These are phyloP conservation scores for Stichopus horrens DNA, from an alignment of 53 echinoderm and acorn worm species.

Conservation along the genomic window DNA sequence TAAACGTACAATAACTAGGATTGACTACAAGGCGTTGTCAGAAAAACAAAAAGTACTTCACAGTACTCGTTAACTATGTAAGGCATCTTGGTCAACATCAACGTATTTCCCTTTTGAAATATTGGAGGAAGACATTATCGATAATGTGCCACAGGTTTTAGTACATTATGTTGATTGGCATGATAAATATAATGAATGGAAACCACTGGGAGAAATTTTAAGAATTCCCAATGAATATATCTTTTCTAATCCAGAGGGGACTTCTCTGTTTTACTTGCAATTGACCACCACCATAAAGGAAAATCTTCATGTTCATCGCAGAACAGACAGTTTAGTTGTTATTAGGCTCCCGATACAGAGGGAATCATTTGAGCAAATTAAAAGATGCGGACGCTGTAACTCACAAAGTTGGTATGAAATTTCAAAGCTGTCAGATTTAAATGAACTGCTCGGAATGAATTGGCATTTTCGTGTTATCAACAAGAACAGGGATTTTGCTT, in stretches of 20 bases:
- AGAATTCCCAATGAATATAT: slow-evolving; percentile 27
- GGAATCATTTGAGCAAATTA: slow-evolving; percentile 27
- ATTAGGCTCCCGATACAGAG: slow-evolving; percentile 51
- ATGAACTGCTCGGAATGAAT: slow-evolving; percentile 19
- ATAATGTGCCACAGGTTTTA: slow-evolving; percentile 19
- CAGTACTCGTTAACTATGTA: neutral
- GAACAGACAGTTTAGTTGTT: slow-evolving; percentile 41
- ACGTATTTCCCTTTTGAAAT: slow-evolving; percentile 14
- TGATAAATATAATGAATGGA: slow-evolving; percentile 23
- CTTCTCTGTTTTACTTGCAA: slow-evolving; percentile 32
- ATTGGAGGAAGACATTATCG: neutral
- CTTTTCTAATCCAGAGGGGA: slow-evolving; percentile 8
- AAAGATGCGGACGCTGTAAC: slow-evolving; percentile 2
- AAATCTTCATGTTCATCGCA: slow-evolving; percentile 44
- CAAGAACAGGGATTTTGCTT: slow-evolving; percentile 54
- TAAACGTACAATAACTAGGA: neutral
- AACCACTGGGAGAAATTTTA: slow-evolving; percentile 19
- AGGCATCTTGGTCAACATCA: slow-evolving; percentile 4
- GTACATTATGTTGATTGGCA: slow-evolving; percentile 20
- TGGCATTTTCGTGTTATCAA: slow-evolving; percentile 56
- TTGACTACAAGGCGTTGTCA: slow-evolving; percentile 23
- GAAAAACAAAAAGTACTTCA: slow-evolving; percentile 3
- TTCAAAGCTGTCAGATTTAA: slow-evolving; percentile 5
- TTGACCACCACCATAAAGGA: slow-evolving; percentile 44
- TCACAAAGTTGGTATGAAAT: slow-evolving; percentile 15